Percentiles rank a stretch among this genome's conserved stretches.
Conservation (phyloP, 2,888 invertebrate genomes). For the Meteorus cinctellus region DNA sequence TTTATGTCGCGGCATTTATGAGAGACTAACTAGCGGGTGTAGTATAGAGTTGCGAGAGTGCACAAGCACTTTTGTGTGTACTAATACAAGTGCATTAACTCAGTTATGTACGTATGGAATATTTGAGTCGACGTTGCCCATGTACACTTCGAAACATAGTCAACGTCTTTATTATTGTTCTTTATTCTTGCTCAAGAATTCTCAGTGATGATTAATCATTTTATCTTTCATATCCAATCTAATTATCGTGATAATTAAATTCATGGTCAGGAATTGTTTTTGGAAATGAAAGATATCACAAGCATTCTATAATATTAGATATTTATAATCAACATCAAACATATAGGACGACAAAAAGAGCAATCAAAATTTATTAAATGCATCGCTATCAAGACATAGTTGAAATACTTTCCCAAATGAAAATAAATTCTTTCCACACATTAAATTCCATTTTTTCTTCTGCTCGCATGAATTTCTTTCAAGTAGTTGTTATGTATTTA, state of each 20-base stretch:
- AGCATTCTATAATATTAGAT: too few species aligned
- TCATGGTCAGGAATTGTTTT: too few species aligned
- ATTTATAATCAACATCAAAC: too few species aligned
- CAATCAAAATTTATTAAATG: too few species aligned
- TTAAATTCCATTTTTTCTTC: background rate
- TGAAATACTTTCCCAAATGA: too few species aligned
- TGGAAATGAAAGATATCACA: too few species aligned
- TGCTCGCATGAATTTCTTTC: background rate
- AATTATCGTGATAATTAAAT: background rate
- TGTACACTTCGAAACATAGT: background rate
- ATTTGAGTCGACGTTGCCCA: background rate
- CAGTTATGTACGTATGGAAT: background rate
- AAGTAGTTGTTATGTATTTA: too few species aligned
- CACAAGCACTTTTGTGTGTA: slow-evolving; percentile 52
- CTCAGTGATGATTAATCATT: background rate
- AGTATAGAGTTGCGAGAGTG: slow-evolving; percentile 50
- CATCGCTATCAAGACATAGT: too few species aligned
- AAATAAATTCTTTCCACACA: too few species aligned
- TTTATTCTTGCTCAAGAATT: background rate
- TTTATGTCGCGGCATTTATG: slow-evolving; percentile 71
- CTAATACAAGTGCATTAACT: slow-evolving; percentile 25
- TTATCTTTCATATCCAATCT: background rate
- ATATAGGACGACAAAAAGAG: too few species aligned
- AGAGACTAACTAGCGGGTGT: slow-evolving; percentile 72
- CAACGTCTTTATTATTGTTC: background rate